These are phyloP conservation scores for Brachionus sp. DNA, from an alignment of 1,140 invertebrate genomes.

Conservation along the genomic window DNA sequence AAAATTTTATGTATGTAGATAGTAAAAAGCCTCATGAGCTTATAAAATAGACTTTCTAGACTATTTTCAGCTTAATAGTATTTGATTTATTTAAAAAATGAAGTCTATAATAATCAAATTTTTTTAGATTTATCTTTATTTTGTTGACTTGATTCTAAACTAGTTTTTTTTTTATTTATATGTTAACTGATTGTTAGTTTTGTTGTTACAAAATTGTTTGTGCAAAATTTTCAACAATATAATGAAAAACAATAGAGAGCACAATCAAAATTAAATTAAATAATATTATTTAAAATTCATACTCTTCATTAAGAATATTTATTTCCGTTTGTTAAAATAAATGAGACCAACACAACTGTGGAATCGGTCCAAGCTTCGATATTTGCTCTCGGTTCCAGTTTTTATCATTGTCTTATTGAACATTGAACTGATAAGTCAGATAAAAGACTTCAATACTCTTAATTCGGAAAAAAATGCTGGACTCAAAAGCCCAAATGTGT, in stretches of 20 bases:
- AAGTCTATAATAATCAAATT: neutral
- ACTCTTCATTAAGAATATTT: neutral
- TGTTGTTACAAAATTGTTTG: neutral
- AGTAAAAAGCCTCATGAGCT: neutral
- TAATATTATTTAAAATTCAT: neutral
- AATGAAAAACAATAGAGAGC: neutral
- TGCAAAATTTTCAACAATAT: neutral
- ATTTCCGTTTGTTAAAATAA: neutral
- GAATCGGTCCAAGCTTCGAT: constrained; percentile 6
- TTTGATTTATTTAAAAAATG: neutral
- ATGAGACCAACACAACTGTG: neutral
- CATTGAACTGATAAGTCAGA: constrained; percentile 22
- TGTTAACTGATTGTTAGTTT: constrained; percentile 3
- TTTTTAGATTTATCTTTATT: neutral
- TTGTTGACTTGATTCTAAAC: neutral
- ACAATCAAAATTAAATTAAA: constrained; percentile 19
- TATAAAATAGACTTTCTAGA: neutral
- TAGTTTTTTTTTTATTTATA: neutral
- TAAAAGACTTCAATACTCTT: constrained; percentile 1
- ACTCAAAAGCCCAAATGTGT: neutral
- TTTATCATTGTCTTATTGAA: neutral
- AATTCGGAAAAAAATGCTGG: neutral
- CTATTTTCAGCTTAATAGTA: neutral
- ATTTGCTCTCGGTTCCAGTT: constrained; percentile 21
- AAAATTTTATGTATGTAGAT: neutral